phyloP scores from a whole-genome alignment of 2,797 vertebrate genomes.

The Eurystomus glaucurus region DNA sequence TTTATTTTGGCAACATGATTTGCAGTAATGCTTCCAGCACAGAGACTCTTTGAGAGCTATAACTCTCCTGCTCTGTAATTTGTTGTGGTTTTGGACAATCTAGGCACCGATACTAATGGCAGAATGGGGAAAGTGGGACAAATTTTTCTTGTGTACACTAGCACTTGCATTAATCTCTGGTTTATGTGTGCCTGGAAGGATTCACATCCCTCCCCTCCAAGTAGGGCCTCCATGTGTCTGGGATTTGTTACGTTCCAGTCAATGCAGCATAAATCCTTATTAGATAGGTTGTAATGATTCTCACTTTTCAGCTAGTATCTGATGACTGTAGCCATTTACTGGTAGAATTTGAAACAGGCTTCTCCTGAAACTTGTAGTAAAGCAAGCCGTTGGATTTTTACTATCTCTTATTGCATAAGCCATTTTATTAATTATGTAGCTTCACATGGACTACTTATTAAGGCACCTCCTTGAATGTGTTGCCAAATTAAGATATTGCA shows the following conservation, averaged over 20 bases:
- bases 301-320: not conserved
- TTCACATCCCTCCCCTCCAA: not conserved
- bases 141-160: not conserved
- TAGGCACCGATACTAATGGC: not conserved
- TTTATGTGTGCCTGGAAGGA: not conserved
- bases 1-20: not conserved
- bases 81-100: not conserved
- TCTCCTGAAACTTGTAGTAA: not conserved
- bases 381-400: not conserved
- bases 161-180: conserved; percentile 8
- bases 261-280: conserved; percentile 6
- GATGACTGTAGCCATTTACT: not conserved
- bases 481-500: not conserved
- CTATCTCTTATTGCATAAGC: not conserved
- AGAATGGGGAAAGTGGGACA: not conserved
- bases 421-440: conserved; percentile 30
- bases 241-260: conserved; percentile 12
- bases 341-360: not conserved
- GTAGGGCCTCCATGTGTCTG: not conserved
- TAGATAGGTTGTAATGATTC: not conserved
- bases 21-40: not conserved
- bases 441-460: conserved; percentile 6
- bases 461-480: not conserved
- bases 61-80: not conserved
- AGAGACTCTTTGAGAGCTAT: not conserved